Evolutionary conservation across 2,797 vertebrate genomes (phyloP).

Genomic region (Aphelocoma californica): DNA sequence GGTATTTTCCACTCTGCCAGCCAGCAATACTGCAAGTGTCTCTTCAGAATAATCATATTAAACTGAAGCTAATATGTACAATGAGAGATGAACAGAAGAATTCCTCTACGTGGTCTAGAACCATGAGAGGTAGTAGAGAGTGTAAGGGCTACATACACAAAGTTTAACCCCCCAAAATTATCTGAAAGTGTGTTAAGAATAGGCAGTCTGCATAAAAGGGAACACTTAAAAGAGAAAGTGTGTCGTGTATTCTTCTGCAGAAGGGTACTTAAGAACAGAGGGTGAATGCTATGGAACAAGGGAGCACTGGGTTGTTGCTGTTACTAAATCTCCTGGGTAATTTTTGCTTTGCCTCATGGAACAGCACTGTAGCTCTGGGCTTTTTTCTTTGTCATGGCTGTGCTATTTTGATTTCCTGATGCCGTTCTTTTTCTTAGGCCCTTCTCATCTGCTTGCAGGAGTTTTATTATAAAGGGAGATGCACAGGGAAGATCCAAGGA

Average conservation of each 20-base stretch:
- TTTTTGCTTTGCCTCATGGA: neutral
- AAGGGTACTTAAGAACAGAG: neutral
- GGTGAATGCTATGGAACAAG: neutral
- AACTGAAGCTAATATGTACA: neutral
- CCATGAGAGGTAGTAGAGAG: neutral
- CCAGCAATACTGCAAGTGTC: neutral
- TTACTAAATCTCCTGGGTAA: neutral
- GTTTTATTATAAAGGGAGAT: neutral
- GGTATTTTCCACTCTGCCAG: constrained; percentile 32
- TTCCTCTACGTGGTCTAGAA: neutral
- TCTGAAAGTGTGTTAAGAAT: neutral
- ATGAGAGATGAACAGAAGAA: neutral
- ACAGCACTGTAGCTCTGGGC: neutral
- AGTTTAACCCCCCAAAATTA: neutral
- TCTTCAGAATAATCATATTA: neutral
- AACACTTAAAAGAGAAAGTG: neutral
- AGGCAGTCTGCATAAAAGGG: neutral
- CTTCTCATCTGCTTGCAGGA: neutral
- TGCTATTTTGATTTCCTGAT: neutral
- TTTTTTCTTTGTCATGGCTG: neutral
- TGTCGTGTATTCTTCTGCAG: neutral
- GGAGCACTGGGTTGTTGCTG: neutral
- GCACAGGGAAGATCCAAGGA: neutral
- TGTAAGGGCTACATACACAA: neutral
- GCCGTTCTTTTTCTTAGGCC: neutral